Evolutionary conservation across 2,113 vertebrate species (phyloP), one percentile per base, ranked within the genome.

Genomic region (Sterrhoptilus dennistouni): DNA sequence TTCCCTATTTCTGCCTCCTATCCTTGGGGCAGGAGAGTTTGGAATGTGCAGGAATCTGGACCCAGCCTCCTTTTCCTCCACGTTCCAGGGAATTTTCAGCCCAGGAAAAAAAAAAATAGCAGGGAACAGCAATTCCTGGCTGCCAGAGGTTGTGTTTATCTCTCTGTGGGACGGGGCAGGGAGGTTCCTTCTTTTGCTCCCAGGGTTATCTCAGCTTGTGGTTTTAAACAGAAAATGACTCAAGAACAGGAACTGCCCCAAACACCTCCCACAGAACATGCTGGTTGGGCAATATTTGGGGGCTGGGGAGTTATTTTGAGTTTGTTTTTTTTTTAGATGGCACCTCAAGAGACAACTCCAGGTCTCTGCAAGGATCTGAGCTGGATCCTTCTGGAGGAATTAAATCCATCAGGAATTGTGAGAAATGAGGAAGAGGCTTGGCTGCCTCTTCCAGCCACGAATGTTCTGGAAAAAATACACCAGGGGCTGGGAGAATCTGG

Each of bases 101-200:
- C 9, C 45, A 44, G 44, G 56, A 40, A 56, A 63, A 50, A 56
- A 44, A 49, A 66, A 50, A 56, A 44, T 45, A 66, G 24, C 45
- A 50, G 45, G 54, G 59, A 49, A 18, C 9, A 21, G 38, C 47
- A 93, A 63, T 60, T 56, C 36, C 47, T 38, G 52, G 20, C 42
- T 89, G 42, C 45, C 42, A 23, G 15, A 53, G 52, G 14, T 5
- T 70, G 56, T 6, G 9, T 45, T 84, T 53, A 53, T 12, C 45
- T 63, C 70, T 25, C 53, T 0, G 0, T 7, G 20, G 9, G 36
- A 15, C 27, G 4, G 44, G 2, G 20, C 24, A 6, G 45, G 15
- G 36, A 44, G 28, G 52, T 87, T 87, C 72, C 2, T 1, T 24
- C 38, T 63, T 63, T 14, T n/a, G 57, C 50, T 61, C 25, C 3